Evolutionary conservation across 53 echinoderm and acorn worm species (phyloP).

Genomic region (Henricia sp.): DNA sequence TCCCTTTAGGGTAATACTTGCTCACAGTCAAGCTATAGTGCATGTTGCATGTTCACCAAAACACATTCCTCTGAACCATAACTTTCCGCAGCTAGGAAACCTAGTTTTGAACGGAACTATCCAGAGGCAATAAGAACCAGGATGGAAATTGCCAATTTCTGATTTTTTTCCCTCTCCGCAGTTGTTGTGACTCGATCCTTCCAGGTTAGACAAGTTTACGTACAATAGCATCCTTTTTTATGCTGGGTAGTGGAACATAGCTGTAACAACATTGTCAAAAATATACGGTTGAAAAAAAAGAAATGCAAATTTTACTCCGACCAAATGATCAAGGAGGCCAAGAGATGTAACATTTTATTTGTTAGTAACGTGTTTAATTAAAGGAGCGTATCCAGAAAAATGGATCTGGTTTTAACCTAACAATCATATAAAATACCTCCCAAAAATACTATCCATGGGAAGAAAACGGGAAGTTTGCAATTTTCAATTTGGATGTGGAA

Average conservation of each 20-base stretch:
- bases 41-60: not conserved
- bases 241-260: not conserved
- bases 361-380: too few species aligned
- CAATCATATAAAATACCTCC: too few species aligned
- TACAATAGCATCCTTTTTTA: not conserved
- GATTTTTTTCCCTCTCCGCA: not conserved
- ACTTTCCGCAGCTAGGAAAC: not conserved
- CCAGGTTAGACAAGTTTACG: not conserved
- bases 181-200: not conserved
- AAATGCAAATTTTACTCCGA: too few species aligned
- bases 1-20: too few species aligned
- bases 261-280: not conserved
- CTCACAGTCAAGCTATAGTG: too few species aligned
- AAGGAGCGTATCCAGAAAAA: too few species aligned
- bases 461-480: too few species aligned
- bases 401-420: too few species aligned
- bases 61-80: not conserved
- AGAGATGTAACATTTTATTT: too few species aligned
- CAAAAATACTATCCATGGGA: too few species aligned
- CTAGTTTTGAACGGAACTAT: constrained; percentile 9
- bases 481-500: too few species aligned
- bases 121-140: not conserved
- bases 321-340: too few species aligned
- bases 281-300: not conserved
- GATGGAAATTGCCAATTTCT: constrained; percentile 30